Base-by-base conservation (phyloP, 1,140 invertebrate species). In the Papilio aristodemus region DNA sequence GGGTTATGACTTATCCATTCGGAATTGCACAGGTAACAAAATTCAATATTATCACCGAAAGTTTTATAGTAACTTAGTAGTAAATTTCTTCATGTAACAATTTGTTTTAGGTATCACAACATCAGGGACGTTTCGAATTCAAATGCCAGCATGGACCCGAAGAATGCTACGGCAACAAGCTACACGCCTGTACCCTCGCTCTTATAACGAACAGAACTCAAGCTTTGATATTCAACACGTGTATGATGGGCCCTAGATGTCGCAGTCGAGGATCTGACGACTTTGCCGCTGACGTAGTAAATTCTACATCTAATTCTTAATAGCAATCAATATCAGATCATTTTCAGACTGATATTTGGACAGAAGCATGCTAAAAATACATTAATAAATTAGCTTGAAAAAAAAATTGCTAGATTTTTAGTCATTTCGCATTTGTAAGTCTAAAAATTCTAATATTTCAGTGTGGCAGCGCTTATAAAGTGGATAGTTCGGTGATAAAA, bases 401-500 rank as follows among this genome's bases (percentile, higher is more conserved):
- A n/a, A n/a, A n/a, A n/a, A n/a, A n/a, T n/a, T n/a, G n/a, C n/a
- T n/a, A n/a, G n/a, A n/a, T n/a, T n/a, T n/a, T n/a, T n/a, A n/a
- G n/a, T n/a, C n/a, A n/a, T n/a, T n/a, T n/a, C n/a, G n/a, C n/a
- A n/a, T n/a, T n/a, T n/a, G n/a, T n/a, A n/a, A 32, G 27, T 32
- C 27, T 32, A 32, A 32, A 32, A 6, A 19, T 50, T 1, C 2
- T 54, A 22, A 32, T 66, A 63, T 87, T 89, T 54, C 76, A 89
- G 86, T 89, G 86, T 62, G 85, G 78, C 27, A 27, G 57, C 14
- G n/a, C 14, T 7, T 72, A 86, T 70, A 67, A 70, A 10, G 57
- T 86, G n/a, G 67, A 85, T 32, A 67, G 73, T 10, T 62, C 63
- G 0, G 43, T 78, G n/a, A 87, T 89, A 60, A 85, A 81, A 68